A percentile compares a stretch with the other conserved stretches of the same genome.
phyloP scores from a whole-genome alignment of 2,888 invertebrate genomes.

The Chymomyza caudatula region DNA sequence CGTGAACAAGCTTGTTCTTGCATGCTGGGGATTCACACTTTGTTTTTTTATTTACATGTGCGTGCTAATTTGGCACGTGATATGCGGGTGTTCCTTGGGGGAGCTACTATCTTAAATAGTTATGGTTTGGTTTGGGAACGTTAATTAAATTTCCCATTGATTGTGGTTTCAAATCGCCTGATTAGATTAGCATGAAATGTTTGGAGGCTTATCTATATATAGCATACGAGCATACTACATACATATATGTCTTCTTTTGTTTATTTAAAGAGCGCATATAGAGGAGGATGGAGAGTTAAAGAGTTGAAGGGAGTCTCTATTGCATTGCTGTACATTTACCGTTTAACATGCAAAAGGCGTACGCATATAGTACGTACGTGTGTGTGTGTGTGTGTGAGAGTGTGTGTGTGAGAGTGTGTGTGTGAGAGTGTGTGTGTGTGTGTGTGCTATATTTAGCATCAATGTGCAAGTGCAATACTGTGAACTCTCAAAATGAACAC shows the following conservation, averaged over 20 bases:
- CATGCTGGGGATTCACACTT: not conserved
- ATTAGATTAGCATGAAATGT: conserved; percentile 42
- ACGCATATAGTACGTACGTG: not conserved
- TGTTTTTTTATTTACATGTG: conserved; percentile 15
- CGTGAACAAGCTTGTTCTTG: not conserved
- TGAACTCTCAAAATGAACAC: not conserved
- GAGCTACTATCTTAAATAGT: not conserved
- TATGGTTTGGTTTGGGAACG: not conserved
- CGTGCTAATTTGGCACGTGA: conserved; percentile 38
- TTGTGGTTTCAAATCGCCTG: conserved; percentile 30
- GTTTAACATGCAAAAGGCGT: conserved; percentile 51
- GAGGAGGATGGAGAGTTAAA: too few species aligned
- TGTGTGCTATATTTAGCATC: not conserved
- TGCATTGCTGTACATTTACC: conserved; percentile 33
- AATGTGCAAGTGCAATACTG: not conserved
- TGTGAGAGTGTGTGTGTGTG: not conserved
- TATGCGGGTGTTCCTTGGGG: conserved; percentile 2
- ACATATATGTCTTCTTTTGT: not conserved
- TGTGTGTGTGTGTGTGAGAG: not conserved
- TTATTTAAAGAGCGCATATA: not conserved
- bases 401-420: too few species aligned
- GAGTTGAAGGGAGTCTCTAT: not conserved
- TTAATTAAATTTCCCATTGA: conserved; percentile 50
- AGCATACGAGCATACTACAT: too few species aligned
- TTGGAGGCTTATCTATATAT: not conserved